Evolutionary conservation across 2,113 vertebrate species (phyloP).

Genomic region (Chaetura pelagica): DNA sequence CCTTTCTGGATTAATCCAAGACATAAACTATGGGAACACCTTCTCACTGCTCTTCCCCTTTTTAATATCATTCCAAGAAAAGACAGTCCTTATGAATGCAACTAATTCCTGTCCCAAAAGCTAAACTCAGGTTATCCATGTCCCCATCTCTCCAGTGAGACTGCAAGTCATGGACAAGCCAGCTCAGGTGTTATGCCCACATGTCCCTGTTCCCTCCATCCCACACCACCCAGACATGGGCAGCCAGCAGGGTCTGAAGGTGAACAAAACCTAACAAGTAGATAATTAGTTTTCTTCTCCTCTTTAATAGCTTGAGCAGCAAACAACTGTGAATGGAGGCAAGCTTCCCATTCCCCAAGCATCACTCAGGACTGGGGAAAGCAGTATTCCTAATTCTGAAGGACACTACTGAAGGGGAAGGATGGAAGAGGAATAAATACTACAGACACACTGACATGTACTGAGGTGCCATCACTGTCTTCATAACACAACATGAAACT

Average conservation of each 20-base stretch:
- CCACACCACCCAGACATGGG: background rate
- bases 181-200: background rate
- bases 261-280: background rate
- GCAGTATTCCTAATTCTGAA: background rate
- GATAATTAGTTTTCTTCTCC: background rate
- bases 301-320: background rate
- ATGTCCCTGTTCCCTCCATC: background rate
- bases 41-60: background rate
- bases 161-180: background rate
- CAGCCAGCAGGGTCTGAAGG: background rate
- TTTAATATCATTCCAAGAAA: background rate
- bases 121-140: background rate
- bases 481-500: background rate
- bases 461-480: background rate
- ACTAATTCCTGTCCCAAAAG: background rate
- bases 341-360: background rate
- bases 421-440: background rate
- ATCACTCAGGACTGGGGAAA: accelerated
- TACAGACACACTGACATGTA: background rate
- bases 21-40: background rate
- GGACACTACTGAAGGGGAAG: background rate
- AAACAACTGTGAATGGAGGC: background rate
- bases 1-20: background rate
- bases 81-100: background rate
- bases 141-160: background rate